phyloP scores from a whole-genome alignment of 2,113 vertebrate genomes.

The Gymnorhina tibicen region DNA sequence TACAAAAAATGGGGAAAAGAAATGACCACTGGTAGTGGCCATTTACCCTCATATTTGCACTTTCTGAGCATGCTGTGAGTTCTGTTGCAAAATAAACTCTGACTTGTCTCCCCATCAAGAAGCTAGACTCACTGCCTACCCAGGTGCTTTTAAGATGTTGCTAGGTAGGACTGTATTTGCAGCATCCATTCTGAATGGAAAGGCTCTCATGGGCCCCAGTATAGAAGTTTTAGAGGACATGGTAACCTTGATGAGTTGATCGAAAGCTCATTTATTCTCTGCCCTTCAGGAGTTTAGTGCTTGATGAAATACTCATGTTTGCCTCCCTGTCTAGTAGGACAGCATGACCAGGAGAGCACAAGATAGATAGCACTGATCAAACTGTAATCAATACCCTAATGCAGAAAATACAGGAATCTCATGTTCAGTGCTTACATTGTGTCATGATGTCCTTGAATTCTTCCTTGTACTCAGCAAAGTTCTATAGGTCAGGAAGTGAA shows the following conservation, averaged over 20 bases:
- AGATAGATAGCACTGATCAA: neutral
- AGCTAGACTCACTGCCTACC: neutral
- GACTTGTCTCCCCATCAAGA: neutral
- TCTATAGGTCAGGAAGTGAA: neutral
- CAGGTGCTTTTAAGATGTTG: neutral
- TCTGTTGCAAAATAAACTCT: neutral
- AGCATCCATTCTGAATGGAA: neutral
- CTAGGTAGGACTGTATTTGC: neutral
- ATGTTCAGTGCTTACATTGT: neutral
- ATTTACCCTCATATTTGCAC: neutral
- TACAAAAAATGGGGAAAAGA: neutral
- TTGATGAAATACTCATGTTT: constrained; percentile 14
- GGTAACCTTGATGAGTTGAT: neutral
- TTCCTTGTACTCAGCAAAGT: neutral
- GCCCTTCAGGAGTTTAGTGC: neutral
- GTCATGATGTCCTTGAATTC: neutral
- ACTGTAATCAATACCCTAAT: constrained; percentile 1
- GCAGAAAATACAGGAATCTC: neutral
- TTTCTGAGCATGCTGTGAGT: neutral
- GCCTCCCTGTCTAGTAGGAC: neutral
- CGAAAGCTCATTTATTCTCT: neutral
- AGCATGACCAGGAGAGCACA: neutral
- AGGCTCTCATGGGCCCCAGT: neutral
- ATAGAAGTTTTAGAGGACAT: neutral
- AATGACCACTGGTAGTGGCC: neutral